Evolutionary conservation across 2,888 invertebrate species (phyloP), one percentile per base, ranked within the genome.

Genomic region (Drepana falcataria): DNA sequence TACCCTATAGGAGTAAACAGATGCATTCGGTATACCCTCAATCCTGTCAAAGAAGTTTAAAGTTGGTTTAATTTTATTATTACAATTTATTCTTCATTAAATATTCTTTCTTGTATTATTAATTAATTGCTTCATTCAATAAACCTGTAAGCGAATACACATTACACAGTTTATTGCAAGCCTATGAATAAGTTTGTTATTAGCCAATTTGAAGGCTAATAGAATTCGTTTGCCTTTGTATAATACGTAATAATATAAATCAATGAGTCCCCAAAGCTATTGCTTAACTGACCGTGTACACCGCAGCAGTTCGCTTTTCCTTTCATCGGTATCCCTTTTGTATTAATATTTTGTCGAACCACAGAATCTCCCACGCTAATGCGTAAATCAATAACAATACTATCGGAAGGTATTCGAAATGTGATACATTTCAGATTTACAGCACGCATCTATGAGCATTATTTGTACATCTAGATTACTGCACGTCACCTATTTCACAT

Each of bases 281-380:
- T 70, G 71, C 68, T 64, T 73, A 77, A 76, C 76, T 77, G 73
- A 71, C 75, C 77, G 69, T 71, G 63, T 59, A 59, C 63, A 61
- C 65, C 64, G 60, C 61, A 63, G 64, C 64, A 59, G 66, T 63
- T 65, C 59, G 60, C 56, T 61, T 62, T 69, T 64, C 66, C 64
- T 73, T 71, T 70, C 64, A 68, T 68, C 67, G 60, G 62, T 60
- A 66, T 68, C 60, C 63, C 63, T 73, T 21, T 70, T 73, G 66
- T 74, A 62, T 68, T 75, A 66, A 68, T 73, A 70, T 72, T 72
- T 64, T 66, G 62, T 66, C 58, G 56, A 66, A 63, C 69, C 65
- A 51, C 64, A 60, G 61, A 60, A 59, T 65, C 63, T 57, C 56
- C 56, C 57, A 59, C 51, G 53, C 56, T 57, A 56, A 59, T 60